These are phyloP conservation scores for Nipponacmea schrenckii DNA, from an alignment of 2,888 invertebrate genomes.

Conservation along the genomic window DNA sequence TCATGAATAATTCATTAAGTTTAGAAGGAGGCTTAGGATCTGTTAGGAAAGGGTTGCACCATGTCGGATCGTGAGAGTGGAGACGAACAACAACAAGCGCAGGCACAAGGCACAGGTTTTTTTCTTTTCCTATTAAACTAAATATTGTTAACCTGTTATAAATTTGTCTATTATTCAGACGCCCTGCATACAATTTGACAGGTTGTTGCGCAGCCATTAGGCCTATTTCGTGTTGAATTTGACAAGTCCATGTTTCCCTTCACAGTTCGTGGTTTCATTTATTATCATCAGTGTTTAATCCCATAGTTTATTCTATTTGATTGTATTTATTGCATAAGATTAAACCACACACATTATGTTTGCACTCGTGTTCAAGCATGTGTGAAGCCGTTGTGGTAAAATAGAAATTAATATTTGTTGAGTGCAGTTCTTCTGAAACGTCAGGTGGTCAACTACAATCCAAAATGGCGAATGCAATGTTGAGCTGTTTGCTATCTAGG, in stretches of 20 bases:
- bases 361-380: too few relatives aligned
- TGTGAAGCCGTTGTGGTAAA: too few relatives aligned
- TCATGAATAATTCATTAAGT: conserved; percentile 64
- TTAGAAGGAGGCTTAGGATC: conserved; percentile 62
- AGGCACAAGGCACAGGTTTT: conserved; percentile 57
- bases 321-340: too few relatives aligned
- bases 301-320: too few relatives aligned
- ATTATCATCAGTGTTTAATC: too few relatives aligned
- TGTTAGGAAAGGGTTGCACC: conserved; percentile 61
- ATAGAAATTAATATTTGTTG: too few relatives aligned
- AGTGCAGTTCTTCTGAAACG: background rate
- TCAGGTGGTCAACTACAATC: conserved; percentile 38
- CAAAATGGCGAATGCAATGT: conserved; percentile 43
- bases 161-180: background rate
- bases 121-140: conserved; percentile 16
- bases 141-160: conserved; percentile 20
- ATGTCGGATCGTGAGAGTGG: conserved; percentile 69
- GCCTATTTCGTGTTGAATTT: conserved; percentile 3
- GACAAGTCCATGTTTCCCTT: conserved; percentile 22
- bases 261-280: background rate
- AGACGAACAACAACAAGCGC: conserved; percentile 66
- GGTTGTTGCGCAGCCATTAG: background rate
- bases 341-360: too few relatives aligned
- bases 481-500: too few relatives aligned
- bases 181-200: background rate